A percentile compares a stretch with the other conserved stretches of the same genome.
Evolutionary conservation across 2,113 vertebrate species (phyloP).

Genomic region (Noturus placidus): DNA sequence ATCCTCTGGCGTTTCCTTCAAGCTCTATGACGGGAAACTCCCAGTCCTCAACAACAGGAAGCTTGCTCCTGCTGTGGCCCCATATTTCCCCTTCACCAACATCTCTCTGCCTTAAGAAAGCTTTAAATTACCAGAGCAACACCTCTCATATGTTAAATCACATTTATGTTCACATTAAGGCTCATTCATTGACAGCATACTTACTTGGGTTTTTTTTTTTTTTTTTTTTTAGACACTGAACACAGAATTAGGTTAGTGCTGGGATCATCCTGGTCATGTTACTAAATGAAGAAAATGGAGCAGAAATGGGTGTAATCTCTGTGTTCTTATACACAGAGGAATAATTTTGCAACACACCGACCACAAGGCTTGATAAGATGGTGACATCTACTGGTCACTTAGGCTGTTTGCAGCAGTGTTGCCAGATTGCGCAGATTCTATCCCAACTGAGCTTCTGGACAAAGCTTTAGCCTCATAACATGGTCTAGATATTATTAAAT

Average conservation of each 20-base stretch:
- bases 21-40: conserved; percentile 70
- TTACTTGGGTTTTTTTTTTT: not conserved
- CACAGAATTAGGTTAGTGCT: not conserved
- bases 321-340: not conserved
- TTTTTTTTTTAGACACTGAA: not conserved
- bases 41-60: conserved; percentile 71
- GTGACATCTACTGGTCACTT: conserved; percentile 39
- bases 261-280: not conserved
- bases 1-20: conserved; percentile 70
- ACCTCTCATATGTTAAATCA: not conserved
- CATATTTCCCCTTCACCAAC: conserved; percentile 40
- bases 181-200: not conserved
- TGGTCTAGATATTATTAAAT: not conserved
- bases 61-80: conserved; percentile 44
- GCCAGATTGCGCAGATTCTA: not conserved
- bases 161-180: not conserved
- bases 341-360: not conserved
- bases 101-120: conserved; percentile 35
- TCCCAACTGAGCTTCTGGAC: not conserved
- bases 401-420: not conserved
- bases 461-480: not conserved
- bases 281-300: conserved; percentile 9
- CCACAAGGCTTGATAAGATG: not conserved
- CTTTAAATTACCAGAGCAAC: conserved; percentile 14
- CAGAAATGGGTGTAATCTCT: conserved; percentile 15